These are phyloP conservation scores for Sturnira hondurensis DNA, from an alignment of 2,113 vertebrate genomes.

Conservation along the genomic window DNA sequence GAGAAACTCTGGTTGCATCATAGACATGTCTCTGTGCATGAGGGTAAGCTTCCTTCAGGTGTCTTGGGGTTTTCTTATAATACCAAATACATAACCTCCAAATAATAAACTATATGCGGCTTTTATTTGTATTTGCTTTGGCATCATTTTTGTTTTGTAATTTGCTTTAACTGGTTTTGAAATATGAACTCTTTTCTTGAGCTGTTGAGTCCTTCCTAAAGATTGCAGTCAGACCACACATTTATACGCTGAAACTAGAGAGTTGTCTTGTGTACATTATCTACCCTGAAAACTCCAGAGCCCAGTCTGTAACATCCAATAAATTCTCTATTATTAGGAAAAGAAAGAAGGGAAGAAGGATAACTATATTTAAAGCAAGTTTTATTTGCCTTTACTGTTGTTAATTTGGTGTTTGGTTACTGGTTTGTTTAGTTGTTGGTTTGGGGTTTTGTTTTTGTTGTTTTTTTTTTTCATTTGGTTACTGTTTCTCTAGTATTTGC, in stretches of 20 bases:
- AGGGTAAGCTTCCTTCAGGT: slow-evolving; percentile 29
- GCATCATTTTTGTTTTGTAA: slow-evolving; percentile 32
- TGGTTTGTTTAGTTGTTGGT: not conserved
- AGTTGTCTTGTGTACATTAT: slow-evolving; percentile 61
- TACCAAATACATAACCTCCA: slow-evolving; percentile 13
- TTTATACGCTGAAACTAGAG: slow-evolving; percentile 71
- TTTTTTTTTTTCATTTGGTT: slow-evolving; percentile 6
- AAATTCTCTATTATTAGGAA: slow-evolving; percentile 49
- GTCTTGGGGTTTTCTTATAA: slow-evolving; percentile 25
- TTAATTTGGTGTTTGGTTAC: slow-evolving; percentile 33
- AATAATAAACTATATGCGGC: slow-evolving; percentile 32
- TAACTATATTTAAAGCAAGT: slow-evolving; percentile 63
- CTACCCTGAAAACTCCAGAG: slow-evolving; percentile 31
- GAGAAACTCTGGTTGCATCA: not conserved
- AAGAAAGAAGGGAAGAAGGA: not conserved
- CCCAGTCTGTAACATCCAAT: slow-evolving; percentile 36
- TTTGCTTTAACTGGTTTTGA: slow-evolving; percentile 65
- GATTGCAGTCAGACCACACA: slow-evolving; percentile 72
- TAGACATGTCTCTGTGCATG: not conserved
- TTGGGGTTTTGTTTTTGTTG: not conserved
- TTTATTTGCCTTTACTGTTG: slow-evolving; percentile 72
- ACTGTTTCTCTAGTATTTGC: slow-evolving; percentile 50
- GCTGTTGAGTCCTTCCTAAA: slow-evolving; percentile 58
- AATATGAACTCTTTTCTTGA: slow-evolving; percentile 64
- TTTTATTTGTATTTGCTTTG: slow-evolving; percentile 32